A percentile compares a stretch with the other conserved stretches of the same genome.
These are phyloP conservation scores for Anastatus disparis DNA, from an alignment of 1,140 invertebrate species.

Conservation along the genomic window DNA sequence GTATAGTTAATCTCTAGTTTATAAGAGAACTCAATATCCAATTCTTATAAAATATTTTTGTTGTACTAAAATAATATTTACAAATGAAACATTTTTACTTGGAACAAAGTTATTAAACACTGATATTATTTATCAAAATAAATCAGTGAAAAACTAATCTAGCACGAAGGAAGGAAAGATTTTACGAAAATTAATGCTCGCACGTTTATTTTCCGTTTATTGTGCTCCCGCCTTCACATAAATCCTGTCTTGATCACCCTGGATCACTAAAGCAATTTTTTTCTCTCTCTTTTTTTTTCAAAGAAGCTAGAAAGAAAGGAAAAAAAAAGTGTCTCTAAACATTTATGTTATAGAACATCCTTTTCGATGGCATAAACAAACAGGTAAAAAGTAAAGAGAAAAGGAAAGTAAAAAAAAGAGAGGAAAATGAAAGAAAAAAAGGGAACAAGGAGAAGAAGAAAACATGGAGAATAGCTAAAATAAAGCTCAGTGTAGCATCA, in stretches of 20 bases:
- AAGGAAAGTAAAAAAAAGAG: not conserved
- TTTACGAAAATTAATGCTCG: not conserved
- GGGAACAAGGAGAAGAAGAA: not conserved
- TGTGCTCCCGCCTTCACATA: not conserved
- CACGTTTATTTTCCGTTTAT: conserved; percentile 5
- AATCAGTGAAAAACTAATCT: too few relatives aligned
- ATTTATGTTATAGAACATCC: not conserved
- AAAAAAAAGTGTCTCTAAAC: conserved; percentile 2
- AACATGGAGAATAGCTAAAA: not conserved
- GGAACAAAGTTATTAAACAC: not conserved
- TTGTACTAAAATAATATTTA: too few relatives aligned
- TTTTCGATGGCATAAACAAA: not conserved
- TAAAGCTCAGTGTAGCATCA: conserved; percentile 9
- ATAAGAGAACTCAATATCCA: too few relatives aligned
- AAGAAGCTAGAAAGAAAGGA: not conserved
- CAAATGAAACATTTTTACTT: too few relatives aligned
- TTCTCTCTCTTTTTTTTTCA: not conserved
- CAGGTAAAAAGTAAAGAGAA: not conserved
- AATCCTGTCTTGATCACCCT: conserved; percentile 9
- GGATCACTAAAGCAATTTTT: not conserved
- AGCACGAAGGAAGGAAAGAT: not conserved
- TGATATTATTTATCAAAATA: not conserved
- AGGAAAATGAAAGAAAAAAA: not conserved
- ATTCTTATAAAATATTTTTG: too few relatives aligned
- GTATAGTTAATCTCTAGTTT: too few relatives aligned